These are phyloP conservation scores for Hirtodrosophila duncani DNA, from an alignment of 2,888 invertebrate genomes.

Conservation along the genomic window DNA sequence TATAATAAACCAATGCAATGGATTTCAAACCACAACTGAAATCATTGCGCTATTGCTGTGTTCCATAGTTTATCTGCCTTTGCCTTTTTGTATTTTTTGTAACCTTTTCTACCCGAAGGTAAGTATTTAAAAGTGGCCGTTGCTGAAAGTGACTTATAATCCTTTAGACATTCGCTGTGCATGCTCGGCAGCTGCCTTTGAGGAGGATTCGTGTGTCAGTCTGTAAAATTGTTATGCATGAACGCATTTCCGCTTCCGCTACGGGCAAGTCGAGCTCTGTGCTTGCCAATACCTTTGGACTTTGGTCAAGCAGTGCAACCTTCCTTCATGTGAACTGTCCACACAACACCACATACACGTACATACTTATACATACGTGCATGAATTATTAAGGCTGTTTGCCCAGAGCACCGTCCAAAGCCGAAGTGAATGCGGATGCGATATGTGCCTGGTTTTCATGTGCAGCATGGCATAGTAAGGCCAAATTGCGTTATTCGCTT, in stretches of 20 bases:
- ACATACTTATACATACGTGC: conserved; percentile 6
- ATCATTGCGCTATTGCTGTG: no score
- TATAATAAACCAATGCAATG: no score
- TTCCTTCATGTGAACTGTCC: conserved; percentile 9
- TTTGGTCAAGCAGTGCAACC: conserved; percentile 5
- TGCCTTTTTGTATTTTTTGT: no score
- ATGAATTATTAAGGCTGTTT: conserved; percentile 58
- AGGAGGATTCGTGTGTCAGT: not conserved
- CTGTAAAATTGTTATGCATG: conserved; percentile 48
- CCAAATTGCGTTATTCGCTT: conserved; percentile 66
- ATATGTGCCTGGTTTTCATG: conserved; percentile 33
- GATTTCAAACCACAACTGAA: no score
- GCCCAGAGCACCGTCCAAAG: conserved; percentile 5
- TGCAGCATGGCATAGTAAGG: conserved; percentile 55
- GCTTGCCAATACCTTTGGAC: conserved; percentile 27
- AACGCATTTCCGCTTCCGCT: conserved; percentile 64
- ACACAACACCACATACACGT: not conserved
- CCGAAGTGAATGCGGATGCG: not conserved
- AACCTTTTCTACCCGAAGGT: no score
- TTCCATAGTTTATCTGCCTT: no score
- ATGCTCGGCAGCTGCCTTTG: conserved; percentile 2
- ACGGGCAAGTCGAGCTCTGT: conserved; percentile 6
- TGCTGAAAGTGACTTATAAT: not conserved
- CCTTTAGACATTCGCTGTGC: conserved; percentile 24
- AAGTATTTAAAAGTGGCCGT: no score